These are phyloP conservation scores for Redunca redunca DNA, from an alignment of 2,113 vertebrate genomes.

Conservation along the genomic window DNA sequence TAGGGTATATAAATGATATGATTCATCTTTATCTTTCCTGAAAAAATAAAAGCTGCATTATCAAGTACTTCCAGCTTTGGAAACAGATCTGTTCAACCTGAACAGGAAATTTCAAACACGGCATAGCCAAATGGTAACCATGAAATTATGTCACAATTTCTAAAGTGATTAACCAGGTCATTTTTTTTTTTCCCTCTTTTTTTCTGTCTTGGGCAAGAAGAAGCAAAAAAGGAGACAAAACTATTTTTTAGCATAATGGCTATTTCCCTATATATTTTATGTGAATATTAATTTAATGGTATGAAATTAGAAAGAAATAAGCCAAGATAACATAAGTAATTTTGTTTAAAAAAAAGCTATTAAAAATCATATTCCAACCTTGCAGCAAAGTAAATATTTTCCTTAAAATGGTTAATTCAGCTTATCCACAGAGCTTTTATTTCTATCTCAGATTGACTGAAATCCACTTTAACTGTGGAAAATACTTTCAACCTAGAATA, in stretches of 20 bases:
- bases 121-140: not conserved
- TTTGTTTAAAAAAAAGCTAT: not conserved
- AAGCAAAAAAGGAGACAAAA: not conserved
- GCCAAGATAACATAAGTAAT: not conserved
- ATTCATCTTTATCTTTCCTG: not conserved
- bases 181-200: not conserved
- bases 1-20: not conserved
- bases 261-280: not conserved
- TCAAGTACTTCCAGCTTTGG: not conserved
- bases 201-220: not conserved
- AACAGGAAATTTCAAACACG: not conserved
- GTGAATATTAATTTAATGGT: not conserved
- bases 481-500: slow-evolving; percentile 17
- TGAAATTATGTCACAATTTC: not conserved
- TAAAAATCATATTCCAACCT: not conserved
- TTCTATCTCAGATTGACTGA: not conserved
- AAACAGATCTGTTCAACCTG: not conserved
- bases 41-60: not conserved
- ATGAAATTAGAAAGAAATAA: not conserved
- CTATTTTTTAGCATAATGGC: not conserved
- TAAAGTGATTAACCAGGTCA: not conserved
- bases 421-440: not conserved
- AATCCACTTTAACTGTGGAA: not conserved
- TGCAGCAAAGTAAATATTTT: not conserved
- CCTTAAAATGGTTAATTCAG: not conserved